phyloP scores from a whole-genome alignment of 2,113 vertebrate species.

The Garra rufa region DNA sequence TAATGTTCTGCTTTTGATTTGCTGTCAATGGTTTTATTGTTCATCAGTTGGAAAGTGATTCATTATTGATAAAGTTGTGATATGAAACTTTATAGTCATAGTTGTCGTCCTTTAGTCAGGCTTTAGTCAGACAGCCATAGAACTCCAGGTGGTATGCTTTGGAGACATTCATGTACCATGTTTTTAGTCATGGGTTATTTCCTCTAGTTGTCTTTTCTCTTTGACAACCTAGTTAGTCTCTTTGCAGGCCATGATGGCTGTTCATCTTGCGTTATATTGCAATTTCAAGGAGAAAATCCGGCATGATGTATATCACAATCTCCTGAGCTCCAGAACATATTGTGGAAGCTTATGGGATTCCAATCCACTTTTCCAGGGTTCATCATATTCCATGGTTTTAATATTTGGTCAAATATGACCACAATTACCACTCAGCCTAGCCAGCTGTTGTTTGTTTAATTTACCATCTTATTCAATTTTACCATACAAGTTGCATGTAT shows the following conservation, averaged over 20 bases:
- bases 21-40: too few relatives aligned
- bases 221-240: slow-evolving; percentile 11
- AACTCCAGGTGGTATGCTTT: neutral
- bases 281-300: slow-evolving; percentile 65
- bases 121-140: neutral
- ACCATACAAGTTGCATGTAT: slow-evolving; percentile 60
- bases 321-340: slow-evolving; percentile 54
- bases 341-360: slow-evolving; percentile 49
- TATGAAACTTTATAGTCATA: too few relatives aligned
- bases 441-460: slow-evolving; percentile 72
- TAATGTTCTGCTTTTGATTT: neutral
- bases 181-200: neutral
- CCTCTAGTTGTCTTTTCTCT: neutral
- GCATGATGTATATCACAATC: slow-evolving; percentile 58
- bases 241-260: neutral
- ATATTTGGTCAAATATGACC: slow-evolving; percentile 59
- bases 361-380: slow-evolving; percentile 55
- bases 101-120: too few relatives aligned
- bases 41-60: too few relatives aligned
- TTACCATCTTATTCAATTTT: slow-evolving; percentile 58
- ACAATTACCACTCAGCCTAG: slow-evolving; percentile 64
- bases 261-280: slow-evolving; percentile 64
- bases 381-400: slow-evolving; percentile 56
- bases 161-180: neutral
- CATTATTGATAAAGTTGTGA: too few relatives aligned